Evolutionary conservation across 2,797 vertebrate genomes (phyloP).

Genomic region (Onychomys leucogaster): DNA sequence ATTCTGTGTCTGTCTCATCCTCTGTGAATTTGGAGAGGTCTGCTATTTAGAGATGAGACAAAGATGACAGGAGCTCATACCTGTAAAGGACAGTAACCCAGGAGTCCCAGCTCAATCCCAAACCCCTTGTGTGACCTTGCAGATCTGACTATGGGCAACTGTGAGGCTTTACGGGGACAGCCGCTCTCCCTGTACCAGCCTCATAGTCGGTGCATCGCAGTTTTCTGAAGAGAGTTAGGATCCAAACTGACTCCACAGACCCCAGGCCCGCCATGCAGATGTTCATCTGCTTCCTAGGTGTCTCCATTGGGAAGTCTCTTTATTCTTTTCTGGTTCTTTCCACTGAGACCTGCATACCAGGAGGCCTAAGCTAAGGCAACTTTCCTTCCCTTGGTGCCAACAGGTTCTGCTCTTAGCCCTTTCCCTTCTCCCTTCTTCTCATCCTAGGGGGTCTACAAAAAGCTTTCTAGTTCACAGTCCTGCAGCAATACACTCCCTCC

Average conservation of each 20-base stretch:
- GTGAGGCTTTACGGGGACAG: background rate
- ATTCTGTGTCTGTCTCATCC: background rate
- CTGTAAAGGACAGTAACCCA: background rate
- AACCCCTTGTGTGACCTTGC: background rate
- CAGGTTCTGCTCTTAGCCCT: background rate
- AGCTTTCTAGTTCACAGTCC: background rate
- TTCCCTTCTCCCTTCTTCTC: background rate
- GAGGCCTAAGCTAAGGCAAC: background rate
- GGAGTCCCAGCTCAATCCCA: background rate
- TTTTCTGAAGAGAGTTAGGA: background rate
- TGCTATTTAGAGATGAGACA: background rate
- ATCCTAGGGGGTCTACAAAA: background rate
- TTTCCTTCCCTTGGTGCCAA: background rate
- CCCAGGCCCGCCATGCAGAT: background rate
- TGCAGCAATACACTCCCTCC: no score
- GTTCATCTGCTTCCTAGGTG: background rate
- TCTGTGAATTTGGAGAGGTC: background rate
- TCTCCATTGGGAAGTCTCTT: background rate
- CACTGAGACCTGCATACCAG: background rate
- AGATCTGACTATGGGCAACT: background rate
- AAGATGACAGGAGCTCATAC: background rate
- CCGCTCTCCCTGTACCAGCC: background rate
- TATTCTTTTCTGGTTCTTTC: background rate
- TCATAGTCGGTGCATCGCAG: background rate
- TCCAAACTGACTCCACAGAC: background rate